Percentiles rank a stretch among this genome's conserved stretches.
Conservation (phyloP, 2,797 vertebrate genomes). For the Mus spretus region DNA sequence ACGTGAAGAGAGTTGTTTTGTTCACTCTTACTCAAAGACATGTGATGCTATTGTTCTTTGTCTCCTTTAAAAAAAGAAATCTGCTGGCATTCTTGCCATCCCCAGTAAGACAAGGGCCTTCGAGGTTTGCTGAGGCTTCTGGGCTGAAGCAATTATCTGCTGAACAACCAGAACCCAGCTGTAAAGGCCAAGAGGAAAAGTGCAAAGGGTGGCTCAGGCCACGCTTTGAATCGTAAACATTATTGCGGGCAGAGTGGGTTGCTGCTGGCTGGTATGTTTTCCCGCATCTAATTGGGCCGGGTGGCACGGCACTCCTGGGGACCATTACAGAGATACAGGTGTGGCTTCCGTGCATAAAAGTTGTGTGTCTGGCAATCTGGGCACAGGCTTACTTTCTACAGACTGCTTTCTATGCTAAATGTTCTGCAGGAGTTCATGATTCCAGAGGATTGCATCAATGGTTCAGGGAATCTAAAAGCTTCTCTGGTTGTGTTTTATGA, state of each 20-base stretch:
- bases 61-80: conserved; percentile 52
- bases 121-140: not conserved
- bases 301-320: not conserved
- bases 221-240: not conserved
- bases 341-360: not conserved
- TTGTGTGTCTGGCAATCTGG: not conserved
- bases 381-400: conserved; percentile 13
- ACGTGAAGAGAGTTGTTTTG: conserved; percentile 34
- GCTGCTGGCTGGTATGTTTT: not conserved
- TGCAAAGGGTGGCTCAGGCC: not conserved
- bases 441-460: conserved; percentile 5
- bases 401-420: not conserved
- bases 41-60: conserved; percentile 74
- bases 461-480: not conserved
- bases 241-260: not conserved
- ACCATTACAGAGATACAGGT: not conserved
- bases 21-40: conserved; percentile 58
- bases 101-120: conserved; percentile 5
- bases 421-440: conserved; percentile 20
- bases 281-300: not conserved
- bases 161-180: conserved; percentile 53
- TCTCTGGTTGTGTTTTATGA: not conserved
- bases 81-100: conserved; percentile 55
- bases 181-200: not conserved
- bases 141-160: conserved; percentile 20